Evolutionary conservation across 2,113 vertebrate genomes (phyloP).

Genomic region (Nasalis larvatus): DNA sequence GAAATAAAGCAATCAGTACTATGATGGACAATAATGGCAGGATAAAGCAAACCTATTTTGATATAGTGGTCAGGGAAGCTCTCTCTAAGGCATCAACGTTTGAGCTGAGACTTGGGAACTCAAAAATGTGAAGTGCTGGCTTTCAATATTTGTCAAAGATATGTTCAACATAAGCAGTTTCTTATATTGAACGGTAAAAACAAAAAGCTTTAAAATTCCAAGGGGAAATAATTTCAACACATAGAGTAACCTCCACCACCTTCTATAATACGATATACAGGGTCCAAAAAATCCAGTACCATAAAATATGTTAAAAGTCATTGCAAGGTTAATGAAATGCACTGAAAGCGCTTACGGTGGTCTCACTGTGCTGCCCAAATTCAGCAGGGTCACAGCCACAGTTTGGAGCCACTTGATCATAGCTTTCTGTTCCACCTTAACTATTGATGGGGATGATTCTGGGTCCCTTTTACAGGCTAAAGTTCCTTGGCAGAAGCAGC

Average conservation of each 20-base stretch:
- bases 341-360: background rate
- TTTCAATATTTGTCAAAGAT: background rate
- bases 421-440: background rate
- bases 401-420: background rate
- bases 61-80: background rate
- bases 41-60: background rate
- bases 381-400: background rate
- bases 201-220: slow-evolving; percentile 1
- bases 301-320: background rate
- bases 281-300: background rate
- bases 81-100: background rate
- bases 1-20: background rate
- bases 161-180: background rate
- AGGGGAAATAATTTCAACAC: background rate
- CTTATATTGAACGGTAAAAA: background rate
- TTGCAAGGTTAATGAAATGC: background rate
- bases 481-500: background rate
- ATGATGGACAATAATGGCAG: background rate
- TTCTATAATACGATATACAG: background rate
- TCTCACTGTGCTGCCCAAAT: background rate
- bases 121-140: background rate
- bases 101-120: background rate
- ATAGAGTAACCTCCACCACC: background rate
- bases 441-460: background rate
- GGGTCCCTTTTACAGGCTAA: background rate